Percentiles rank a stretch among this genome's conserved stretches.
These are phyloP conservation scores for Alethe castanea DNA, from an alignment of 2,113 vertebrate genomes.

Conservation along the genomic window DNA sequence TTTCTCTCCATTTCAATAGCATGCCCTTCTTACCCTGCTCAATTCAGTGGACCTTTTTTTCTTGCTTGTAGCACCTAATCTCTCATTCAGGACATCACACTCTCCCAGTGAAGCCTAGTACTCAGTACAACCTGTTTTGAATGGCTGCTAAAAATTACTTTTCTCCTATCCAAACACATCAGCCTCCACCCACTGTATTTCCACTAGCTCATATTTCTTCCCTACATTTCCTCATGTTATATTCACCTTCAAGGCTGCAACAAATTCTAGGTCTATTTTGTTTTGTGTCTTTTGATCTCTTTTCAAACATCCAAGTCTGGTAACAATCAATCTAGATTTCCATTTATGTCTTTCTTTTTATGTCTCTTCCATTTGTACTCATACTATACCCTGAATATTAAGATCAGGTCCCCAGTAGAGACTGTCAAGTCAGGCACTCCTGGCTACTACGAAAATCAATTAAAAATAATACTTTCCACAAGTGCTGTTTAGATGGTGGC, in stretches of 20 bases:
- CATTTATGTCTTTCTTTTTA: not conserved
- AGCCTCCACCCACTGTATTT: not conserved
- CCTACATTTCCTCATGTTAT: not conserved
- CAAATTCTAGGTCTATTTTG: not conserved
- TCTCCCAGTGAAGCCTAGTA: not conserved
- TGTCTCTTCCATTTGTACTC: not conserved
- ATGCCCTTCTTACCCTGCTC: not conserved
- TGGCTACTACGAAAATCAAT: not conserved
- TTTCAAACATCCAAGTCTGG: not conserved
- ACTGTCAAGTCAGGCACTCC: not conserved
- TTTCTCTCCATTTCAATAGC: not conserved
- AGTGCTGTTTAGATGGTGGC: not conserved
- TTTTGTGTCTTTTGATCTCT: not conserved
- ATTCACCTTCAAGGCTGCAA: not conserved
- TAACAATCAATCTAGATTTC: not conserved
- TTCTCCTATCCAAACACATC: not conserved
- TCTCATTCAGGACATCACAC: not conserved
- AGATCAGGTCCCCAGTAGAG: not conserved
- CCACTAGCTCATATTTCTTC: not conserved
- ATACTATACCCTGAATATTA: not conserved
- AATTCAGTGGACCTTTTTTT: not conserved
- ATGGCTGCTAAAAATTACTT: not conserved
- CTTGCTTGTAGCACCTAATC: not conserved
- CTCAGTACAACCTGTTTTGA: not conserved
- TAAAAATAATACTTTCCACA: not conserved